These are phyloP conservation scores for Drosophila ercepeae DNA, from an alignment of 1,140 invertebrate genomes.

Conservation along the genomic window DNA sequence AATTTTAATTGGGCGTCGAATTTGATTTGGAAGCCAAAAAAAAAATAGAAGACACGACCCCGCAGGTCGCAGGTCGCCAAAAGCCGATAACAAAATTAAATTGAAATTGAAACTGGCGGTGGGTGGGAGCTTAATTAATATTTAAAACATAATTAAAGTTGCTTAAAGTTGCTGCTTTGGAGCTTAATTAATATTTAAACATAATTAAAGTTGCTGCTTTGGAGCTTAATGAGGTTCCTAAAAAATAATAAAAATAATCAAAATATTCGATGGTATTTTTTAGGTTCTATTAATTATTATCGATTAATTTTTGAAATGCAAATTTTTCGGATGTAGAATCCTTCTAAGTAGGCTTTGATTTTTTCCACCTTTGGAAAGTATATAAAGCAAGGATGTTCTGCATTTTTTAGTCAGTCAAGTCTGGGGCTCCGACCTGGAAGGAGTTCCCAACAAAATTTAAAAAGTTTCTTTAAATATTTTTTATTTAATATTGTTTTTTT, in stretches of 20 bases:
- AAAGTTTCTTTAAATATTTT: too few species aligned
- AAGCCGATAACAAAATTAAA: conserved; percentile 51
- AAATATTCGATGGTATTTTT: too few species aligned
- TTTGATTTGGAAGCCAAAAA: conserved; percentile 64
- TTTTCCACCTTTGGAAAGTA: not conserved
- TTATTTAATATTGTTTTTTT: too few species aligned
- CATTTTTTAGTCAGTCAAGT: too few species aligned
- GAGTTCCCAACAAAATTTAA: too few species aligned
- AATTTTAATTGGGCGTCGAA: conserved; percentile 82
- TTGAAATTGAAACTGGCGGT: conserved; percentile 45
- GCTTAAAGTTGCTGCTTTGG: too few species aligned
- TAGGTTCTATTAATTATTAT: too few species aligned
- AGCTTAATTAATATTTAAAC: conserved; percentile 41
- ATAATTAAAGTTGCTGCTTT: conserved; percentile 20
- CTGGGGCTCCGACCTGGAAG: too few species aligned
- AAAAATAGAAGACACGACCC: conserved; percentile 6
- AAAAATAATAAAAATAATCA: conserved; percentile 29
- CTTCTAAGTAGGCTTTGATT: too few species aligned
- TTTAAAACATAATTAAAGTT: conserved; percentile 39
- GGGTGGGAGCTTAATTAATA: conserved; percentile 23
- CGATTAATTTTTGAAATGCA: too few species aligned
- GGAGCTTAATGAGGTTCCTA: conserved; percentile 8
- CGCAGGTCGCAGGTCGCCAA: conserved; percentile 14
- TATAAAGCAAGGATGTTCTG: too few species aligned
- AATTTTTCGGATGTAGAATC: too few species aligned